Conservation (phyloP, 2,113 vertebrate species). For the Pungitius pungitius region DNA sequence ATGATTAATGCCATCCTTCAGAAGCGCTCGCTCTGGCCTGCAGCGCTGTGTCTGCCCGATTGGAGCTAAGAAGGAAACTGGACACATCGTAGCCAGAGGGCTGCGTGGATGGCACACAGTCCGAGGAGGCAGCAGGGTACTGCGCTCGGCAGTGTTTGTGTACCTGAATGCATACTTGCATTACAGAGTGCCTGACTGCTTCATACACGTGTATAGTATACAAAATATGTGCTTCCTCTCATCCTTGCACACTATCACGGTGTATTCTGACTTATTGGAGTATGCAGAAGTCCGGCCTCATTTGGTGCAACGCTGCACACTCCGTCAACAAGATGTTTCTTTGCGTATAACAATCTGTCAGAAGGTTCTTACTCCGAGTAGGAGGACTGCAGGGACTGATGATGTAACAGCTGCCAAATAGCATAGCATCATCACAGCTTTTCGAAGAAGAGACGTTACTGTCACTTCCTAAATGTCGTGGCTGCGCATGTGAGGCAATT, state of each 20-base stretch:
- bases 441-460: slow-evolving; percentile 12
- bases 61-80: slow-evolving; percentile 71
- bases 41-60: slow-evolving; percentile 62
- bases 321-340: slow-evolving; percentile 7
- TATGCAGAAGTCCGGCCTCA: not conserved
- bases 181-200: not conserved
- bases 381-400: slow-evolving; percentile 27
- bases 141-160: slow-evolving; percentile 29
- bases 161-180: slow-evolving; percentile 12
- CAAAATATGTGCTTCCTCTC: not conserved
- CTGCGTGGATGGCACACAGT: slow-evolving; percentile 22
- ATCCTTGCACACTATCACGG: not conserved
- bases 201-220: not conserved
- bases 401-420: slow-evolving; percentile 62
- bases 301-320: not conserved
- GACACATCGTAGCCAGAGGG: slow-evolving; percentile 64
- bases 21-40: slow-evolving; percentile 11
- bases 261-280: not conserved
- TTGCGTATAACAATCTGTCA: slow-evolving; percentile 14
- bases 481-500: not conserved
- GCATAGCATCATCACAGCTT: slow-evolving; percentile 37
- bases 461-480: slow-evolving; percentile 50
- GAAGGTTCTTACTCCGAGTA: slow-evolving; percentile 5
- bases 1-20: slow-evolving; percentile 64
- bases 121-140: slow-evolving; percentile 37